A percentile compares a stretch with the other conserved stretches of the same genome.
phyloP scores from a whole-genome alignment of 1,140 invertebrate genomes.

The Rhagoletis pomonella region DNA sequence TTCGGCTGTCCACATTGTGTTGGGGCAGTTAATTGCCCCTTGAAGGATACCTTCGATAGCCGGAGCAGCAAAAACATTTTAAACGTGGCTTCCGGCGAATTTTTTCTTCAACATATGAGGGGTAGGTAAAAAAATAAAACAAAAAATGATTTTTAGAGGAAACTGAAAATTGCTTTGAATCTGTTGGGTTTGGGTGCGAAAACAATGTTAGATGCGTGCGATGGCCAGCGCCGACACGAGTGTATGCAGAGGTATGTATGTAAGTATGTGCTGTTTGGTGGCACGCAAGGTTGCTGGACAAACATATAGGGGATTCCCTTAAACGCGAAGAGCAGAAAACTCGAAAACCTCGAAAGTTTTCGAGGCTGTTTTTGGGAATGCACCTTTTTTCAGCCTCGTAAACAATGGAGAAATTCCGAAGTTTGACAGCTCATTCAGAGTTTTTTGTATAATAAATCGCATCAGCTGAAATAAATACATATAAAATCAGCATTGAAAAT shows the following conservation, averaged over 20 bases:
- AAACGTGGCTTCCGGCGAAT: slow-evolving; percentile 55
- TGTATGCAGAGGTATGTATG: not conserved
- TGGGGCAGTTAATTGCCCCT: slow-evolving; percentile 58
- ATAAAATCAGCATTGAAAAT: too few relatives aligned
- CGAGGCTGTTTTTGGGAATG: too few relatives aligned
- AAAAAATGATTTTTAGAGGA: not conserved
- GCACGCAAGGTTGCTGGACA: not conserved
- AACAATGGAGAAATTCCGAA: too few relatives aligned
- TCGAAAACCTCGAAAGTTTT: too few relatives aligned
- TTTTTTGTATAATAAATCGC: too few relatives aligned
- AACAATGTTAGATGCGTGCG: slow-evolving; percentile 5
- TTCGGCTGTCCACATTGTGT: not conserved
- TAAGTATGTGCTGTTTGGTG: not conserved
- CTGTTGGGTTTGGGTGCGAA: not conserved
- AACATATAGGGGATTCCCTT: too few relatives aligned
- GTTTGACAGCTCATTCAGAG: too few relatives aligned
- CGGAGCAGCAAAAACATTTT: slow-evolving; percentile 55
- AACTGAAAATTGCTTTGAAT: slow-evolving; percentile 31
- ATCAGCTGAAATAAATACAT: too few relatives aligned
- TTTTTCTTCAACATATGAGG: not conserved
- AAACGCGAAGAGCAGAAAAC: too few relatives aligned
- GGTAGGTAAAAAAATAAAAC: not conserved
- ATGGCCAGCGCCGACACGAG: not conserved
- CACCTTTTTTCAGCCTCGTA: too few relatives aligned
- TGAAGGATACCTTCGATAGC: slow-evolving; percentile 54